These are phyloP conservation scores for Rhipidura dahli DNA, from an alignment of 2,113 vertebrate species.

Conservation along the genomic window DNA sequence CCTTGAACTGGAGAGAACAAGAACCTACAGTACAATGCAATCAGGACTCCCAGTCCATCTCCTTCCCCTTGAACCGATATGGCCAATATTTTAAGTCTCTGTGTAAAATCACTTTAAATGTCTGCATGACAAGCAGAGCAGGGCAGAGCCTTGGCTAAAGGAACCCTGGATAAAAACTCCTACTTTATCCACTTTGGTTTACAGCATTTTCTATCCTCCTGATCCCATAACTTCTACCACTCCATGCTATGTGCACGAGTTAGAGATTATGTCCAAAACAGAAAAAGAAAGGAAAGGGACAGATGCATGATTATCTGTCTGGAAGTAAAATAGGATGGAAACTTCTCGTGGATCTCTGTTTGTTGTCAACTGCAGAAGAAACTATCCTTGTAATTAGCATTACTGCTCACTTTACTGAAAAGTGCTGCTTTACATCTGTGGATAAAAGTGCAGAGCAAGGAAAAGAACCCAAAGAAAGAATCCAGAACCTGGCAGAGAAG, in stretches of 20 bases:
- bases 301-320: background rate
- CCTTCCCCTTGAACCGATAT: background rate
- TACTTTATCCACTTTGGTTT: background rate
- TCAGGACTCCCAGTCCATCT: background rate
- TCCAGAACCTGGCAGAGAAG: background rate
- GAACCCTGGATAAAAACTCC: background rate
- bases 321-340: background rate
- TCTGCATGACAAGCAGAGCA: background rate
- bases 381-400: background rate
- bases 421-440: background rate
- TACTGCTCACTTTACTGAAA: background rate
- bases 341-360: background rate
- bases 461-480: background rate
- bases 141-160: background rate
- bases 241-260: background rate
- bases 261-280: background rate
- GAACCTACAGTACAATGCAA: background rate
- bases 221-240: background rate
- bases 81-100: background rate
- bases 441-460: background rate
- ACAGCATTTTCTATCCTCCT: background rate
- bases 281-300: background rate
- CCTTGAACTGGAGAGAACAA: background rate
- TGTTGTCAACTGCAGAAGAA: background rate
- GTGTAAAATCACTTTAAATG: background rate